A percentile compares a stretch with the other conserved stretches of the same genome.
These are phyloP conservation scores for Campoplex nolae DNA, from an alignment of 2,888 invertebrate genomes.

Conservation along the genomic window DNA sequence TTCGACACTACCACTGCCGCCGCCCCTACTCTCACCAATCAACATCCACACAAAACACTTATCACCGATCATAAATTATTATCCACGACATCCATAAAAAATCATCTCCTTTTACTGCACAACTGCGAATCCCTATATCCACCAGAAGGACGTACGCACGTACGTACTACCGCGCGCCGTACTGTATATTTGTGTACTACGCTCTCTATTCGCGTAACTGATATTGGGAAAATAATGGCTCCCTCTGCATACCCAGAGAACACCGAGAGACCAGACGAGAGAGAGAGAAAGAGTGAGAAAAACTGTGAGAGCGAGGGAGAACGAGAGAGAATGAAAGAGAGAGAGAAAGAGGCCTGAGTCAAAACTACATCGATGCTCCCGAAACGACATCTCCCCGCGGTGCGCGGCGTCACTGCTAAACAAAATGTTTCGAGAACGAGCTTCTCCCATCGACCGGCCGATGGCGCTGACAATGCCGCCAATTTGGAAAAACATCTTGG, in stretches of 20 bases:
- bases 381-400: conserved; percentile 42
- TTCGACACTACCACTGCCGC: conserved; percentile 41
- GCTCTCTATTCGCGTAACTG: conserved; percentile 85
- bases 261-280: conserved; percentile 47
- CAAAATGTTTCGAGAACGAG: conserved; percentile 27
- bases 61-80: conserved; percentile 54
- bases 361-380: conserved; percentile 49
- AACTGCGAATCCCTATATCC: conserved; percentile 65
- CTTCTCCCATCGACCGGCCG: conserved; percentile 15
- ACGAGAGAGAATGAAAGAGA: neutral
- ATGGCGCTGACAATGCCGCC: conserved; percentile 29
- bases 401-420: conserved; percentile 44
- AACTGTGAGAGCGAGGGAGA: neutral
- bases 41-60: conserved; percentile 49
- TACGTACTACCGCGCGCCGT: conserved; percentile 71
- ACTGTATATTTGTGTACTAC: conserved; percentile 77
- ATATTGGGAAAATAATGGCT: conserved; percentile 87
- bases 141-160: conserved; percentile 34
- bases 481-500: neutral
- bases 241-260: conserved; percentile 86
- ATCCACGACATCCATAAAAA: conserved; percentile 68
- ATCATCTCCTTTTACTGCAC: conserved; percentile 43
- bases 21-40: conserved; percentile 47
- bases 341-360: conserved; percentile 1
- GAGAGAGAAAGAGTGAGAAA: conserved; percentile 22